These are phyloP conservation scores for Cerastis leucographa DNA, from an alignment of 2,888 invertebrate species.

Conservation along the genomic window DNA sequence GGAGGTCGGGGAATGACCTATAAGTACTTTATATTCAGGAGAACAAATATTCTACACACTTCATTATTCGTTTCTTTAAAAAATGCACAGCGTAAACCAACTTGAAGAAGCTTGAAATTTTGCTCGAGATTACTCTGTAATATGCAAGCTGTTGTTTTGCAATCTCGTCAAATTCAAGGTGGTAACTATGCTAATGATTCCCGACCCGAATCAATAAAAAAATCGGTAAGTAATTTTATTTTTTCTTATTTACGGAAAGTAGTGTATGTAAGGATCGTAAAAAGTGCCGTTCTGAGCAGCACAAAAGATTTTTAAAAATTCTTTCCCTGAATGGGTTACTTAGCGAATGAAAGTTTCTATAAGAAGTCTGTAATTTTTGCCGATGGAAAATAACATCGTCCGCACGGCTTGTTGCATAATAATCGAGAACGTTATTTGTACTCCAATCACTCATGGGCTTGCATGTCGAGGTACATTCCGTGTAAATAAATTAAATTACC, in stretches of 20 bases:
- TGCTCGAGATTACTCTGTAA: not conserved
- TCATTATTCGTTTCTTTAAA: not conserved
- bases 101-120: not conserved
- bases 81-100: not conserved
- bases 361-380: not conserved
- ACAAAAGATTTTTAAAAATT: not conserved
- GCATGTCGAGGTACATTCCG: conserved; percentile 43
- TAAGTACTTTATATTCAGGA: not conserved
- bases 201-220: too few relatives aligned
- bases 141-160: too few relatives aligned
- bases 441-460: conserved; percentile 14
- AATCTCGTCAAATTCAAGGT: too few relatives aligned
- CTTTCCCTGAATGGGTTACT: not conserved
- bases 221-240: too few relatives aligned
- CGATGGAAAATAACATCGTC: not conserved
- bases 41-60: not conserved
- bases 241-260: too few relatives aligned
- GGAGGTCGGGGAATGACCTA: conserved; percentile 11
- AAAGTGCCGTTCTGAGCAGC: not conserved
- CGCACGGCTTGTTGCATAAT: conserved; percentile 9
- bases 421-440: conserved; percentile 26
- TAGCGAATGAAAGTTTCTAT: not conserved
- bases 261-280: not conserved
- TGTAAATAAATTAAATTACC: conserved; percentile 63
- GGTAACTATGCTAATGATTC: too few relatives aligned